These are phyloP conservation scores for Siniperca obscura DNA, from an alignment of 2,797 vertebrate genomes.

Conservation along the genomic window DNA sequence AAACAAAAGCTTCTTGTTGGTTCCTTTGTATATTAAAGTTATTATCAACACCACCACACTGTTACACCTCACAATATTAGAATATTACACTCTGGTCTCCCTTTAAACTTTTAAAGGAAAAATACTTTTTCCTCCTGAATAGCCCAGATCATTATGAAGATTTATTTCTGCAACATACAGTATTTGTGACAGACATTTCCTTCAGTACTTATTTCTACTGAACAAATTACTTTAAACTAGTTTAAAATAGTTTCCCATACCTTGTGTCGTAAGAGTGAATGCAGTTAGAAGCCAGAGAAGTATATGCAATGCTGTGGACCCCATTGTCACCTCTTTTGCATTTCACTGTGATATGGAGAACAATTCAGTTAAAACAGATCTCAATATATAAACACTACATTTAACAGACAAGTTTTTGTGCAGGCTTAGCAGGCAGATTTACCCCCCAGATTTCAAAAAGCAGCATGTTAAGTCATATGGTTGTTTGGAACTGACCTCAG, in stretches of 20 bases:
- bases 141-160: not conserved
- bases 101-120: not conserved
- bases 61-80: not conserved
- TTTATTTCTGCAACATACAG: not conserved
- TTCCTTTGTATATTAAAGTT: not conserved
- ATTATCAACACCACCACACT: not conserved
- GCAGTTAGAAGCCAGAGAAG: constrained; percentile 55
- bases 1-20: not conserved
- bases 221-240: not conserved
- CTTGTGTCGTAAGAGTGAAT: constrained; percentile 56
- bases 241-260: constrained; percentile 45
- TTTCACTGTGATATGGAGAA: constrained; percentile 37
- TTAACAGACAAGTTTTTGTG: not conserved
- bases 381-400: not conserved
- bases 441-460: not conserved
- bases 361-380: constrained; percentile 8
- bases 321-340: constrained; percentile 56
- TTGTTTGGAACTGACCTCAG: constrained; percentile 48
- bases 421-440: not conserved
- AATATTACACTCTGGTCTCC: not conserved
- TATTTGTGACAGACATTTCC: not conserved
- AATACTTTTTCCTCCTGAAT: not conserved
- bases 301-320: not conserved
- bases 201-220: not conserved
- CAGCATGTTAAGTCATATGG: not conserved